Evolutionary conservation across 2,113 vertebrate genomes (phyloP).

Genomic region (Odontesthes bonariensis): DNA sequence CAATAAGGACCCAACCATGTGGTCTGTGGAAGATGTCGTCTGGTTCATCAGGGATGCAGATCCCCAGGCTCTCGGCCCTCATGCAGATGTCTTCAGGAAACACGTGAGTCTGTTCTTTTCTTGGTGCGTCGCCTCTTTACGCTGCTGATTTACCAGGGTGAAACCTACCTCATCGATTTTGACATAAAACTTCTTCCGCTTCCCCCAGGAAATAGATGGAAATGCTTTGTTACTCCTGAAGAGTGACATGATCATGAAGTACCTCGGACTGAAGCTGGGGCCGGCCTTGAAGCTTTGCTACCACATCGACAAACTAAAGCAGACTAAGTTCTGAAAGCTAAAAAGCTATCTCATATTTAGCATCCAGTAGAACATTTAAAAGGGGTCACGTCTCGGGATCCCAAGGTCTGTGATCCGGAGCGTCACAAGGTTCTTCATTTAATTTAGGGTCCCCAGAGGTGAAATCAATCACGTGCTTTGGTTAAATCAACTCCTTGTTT

Average conservation of each 20-base stretch:
- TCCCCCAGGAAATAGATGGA: constrained; percentile 93
- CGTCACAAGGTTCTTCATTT: not conserved
- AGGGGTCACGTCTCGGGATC: constrained; percentile 1
- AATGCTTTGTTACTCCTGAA: constrained; percentile 93
- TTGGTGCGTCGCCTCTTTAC: not conserved
- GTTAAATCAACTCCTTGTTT: not conserved
- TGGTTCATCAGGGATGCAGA: constrained; percentile 94
- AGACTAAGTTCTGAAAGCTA: constrained; percentile 88
- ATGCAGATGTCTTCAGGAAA: constrained; percentile 93
- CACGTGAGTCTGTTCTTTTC: constrained; percentile 81
- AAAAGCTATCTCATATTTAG: not conserved
- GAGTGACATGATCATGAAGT: constrained; percentile 98
- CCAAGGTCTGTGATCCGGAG: constrained; percentile 11
- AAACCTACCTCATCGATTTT: not conserved
- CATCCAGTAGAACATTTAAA: constrained; percentile 26
- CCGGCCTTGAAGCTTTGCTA: constrained; percentile 95
- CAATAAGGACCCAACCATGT: constrained; percentile 90
- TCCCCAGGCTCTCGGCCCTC: constrained; percentile 92
- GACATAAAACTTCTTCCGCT: not conserved
- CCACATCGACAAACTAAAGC: constrained; percentile 97
- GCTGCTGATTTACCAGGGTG: not conserved
- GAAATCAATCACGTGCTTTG: not conserved
- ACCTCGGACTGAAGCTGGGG: constrained; percentile 95
- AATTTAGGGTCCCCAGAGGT: not conserved
- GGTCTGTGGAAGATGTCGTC: constrained; percentile 92